Base-by-base conservation (phyloP, 2,113 vertebrate genomes). In the Rafetus swinhoei region DNA sequence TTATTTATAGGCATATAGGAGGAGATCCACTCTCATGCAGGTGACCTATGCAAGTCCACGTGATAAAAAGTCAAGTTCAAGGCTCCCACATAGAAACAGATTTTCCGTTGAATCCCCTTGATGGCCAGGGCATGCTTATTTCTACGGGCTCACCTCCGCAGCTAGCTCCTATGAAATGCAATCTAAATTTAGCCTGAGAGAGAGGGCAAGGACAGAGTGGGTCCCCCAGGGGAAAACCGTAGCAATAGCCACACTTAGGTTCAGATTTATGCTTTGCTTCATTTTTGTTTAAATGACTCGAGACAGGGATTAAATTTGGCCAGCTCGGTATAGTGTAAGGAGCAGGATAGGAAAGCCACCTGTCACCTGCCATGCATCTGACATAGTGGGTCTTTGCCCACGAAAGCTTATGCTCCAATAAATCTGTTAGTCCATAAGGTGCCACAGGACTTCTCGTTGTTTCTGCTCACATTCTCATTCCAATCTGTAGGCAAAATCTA, bases 51-150 rank as follows among this genome's bases (percentile, higher is more conserved):
- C 25, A 56, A 56, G 72, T 19, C 54, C 53, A n/a, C 0, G 24
- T 6, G 12, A 2, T 3, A 6, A 59, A 77, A 55, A 9, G 15
- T 50, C 69, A 77, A 56, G 2, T 7, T 50, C n/a, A 0, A 0
- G 22, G 65, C 15, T 24, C 3, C 53, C 24, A 16, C 10, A 39
- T 1, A 69, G 22, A 83, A 50, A 21, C 11, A 69, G 82, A 62
- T 54, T 0, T 1, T 2, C 76, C 89, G 85, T 87, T 85, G 55
- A 60, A 54, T 94, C 83, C 60, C 29, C 19, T 45, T 90, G 19
- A 32, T 60, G 3, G 19, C 90, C 57, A 2, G 35, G 52, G 29
- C 0, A 24, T 56, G 53, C 57, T 81, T 65, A 90, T 81, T 84
- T 77, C 56, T 25, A 53, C 77, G 65, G 57, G 72, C 77, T 53